phyloP scores from a whole-genome alignment of 2,113 vertebrate species.

The Crotalus helleri region DNA sequence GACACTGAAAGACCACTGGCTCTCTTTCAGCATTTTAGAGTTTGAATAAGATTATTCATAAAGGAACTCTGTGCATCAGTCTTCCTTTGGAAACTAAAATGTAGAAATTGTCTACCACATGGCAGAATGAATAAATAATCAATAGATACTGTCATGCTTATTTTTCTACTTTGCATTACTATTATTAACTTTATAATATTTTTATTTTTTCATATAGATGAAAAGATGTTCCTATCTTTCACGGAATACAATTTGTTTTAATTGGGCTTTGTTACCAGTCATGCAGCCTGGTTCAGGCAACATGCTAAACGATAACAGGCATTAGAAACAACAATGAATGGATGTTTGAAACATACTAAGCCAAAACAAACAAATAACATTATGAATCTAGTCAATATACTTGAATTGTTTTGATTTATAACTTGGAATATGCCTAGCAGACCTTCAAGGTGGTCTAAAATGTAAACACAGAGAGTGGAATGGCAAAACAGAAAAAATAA shows the following conservation, averaged over 20 bases:
- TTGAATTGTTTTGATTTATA: background rate
- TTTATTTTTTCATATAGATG: background rate
- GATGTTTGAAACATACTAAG: background rate
- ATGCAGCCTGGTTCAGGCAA: background rate
- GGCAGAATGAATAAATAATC: background rate
- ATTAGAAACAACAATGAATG: background rate
- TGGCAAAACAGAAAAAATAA: background rate
- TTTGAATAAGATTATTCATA: background rate
- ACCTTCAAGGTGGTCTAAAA: background rate
- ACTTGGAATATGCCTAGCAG: background rate
- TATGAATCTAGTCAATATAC: background rate
- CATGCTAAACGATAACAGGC: background rate
- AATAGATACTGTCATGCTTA: background rate
- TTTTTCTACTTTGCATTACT: background rate
- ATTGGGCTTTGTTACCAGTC: background rate
- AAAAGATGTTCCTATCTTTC: background rate
- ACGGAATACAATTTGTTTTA: background rate
- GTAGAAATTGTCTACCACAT: background rate
- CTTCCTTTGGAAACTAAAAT: background rate
- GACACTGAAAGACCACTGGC: background rate
- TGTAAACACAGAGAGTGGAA: background rate
- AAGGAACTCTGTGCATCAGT: background rate
- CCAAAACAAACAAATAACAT: background rate
- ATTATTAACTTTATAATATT: background rate
- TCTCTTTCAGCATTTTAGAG: background rate